phyloP scores from a whole-genome alignment of 2,888 invertebrate genomes.

The Torymus auratus region DNA sequence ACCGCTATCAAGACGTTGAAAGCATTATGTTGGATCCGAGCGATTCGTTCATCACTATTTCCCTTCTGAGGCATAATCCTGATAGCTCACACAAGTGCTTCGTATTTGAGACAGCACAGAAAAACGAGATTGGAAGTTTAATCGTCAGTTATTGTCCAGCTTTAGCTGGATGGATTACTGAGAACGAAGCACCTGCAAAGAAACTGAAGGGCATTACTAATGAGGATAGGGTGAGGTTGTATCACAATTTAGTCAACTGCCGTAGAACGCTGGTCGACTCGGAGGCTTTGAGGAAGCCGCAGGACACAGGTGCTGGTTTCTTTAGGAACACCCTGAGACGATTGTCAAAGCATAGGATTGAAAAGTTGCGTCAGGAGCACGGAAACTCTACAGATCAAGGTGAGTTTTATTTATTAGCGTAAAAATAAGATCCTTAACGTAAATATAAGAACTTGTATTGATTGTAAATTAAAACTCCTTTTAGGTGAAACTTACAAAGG shows the following conservation, averaged over 20 bases:
- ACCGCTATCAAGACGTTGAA: conserved; percentile 93
- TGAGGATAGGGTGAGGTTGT: conserved; percentile 91
- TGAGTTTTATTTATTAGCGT: not conserved
- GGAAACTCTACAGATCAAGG: conserved; percentile 80
- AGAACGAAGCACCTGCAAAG: conserved; percentile 83
- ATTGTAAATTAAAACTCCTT: not conserved
- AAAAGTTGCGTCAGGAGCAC: conserved; percentile 85
- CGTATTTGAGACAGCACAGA: conserved; percentile 93
- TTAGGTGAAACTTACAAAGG: conserved; percentile 90
- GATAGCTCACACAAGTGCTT: conserved; percentile 89
- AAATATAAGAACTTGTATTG: not conserved
- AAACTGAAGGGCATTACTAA: conserved; percentile 87
- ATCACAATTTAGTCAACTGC: conserved; percentile 91
- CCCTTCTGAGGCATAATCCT: conserved; percentile 84
- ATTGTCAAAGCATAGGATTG: conserved; percentile 89
- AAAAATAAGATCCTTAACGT: not conserved
- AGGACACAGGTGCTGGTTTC: conserved; percentile 90
- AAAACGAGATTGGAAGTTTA: conserved; percentile 93
- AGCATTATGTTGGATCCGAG: conserved; percentile 94
- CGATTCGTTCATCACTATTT: conserved; percentile 94
- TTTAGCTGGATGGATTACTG: conserved; percentile 89
- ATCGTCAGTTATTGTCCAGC: conserved; percentile 94
- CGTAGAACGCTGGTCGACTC: conserved; percentile 90
- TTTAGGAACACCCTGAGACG: conserved; percentile 91
- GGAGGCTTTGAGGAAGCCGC: conserved; percentile 88